phyloP scores from a whole-genome alignment of 2,113 vertebrate species.

The Furnarius figulus region DNA sequence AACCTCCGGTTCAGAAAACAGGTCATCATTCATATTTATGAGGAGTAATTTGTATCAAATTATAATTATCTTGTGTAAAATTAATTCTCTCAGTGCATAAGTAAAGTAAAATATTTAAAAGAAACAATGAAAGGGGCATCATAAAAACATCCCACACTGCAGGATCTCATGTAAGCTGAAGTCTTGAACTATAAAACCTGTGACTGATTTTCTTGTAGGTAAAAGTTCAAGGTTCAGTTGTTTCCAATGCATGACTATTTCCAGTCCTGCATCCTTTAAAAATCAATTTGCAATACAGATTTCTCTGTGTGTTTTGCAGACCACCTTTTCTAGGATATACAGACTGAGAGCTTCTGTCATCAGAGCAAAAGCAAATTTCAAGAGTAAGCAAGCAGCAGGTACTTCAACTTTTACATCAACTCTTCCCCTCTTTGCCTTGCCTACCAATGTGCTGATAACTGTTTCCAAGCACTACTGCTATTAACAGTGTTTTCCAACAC shows the following conservation, averaged over 20 bases:
- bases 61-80: constrained; percentile 53
- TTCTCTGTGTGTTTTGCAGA: not conserved
- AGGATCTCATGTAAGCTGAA: not conserved
- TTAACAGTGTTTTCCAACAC: not conserved
- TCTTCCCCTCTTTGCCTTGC: not conserved
- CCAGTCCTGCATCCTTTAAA: not conserved
- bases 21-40: constrained; percentile 49
- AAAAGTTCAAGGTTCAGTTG: not conserved
- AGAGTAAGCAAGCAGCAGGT: not conserved
- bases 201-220: not conserved
- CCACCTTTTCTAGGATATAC: not conserved
- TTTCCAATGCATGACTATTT: not conserved
- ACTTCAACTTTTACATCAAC: not conserved
- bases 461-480: not conserved
- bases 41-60: constrained; percentile 41
- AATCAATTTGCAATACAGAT: not conserved
- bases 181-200: not conserved
- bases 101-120: constrained; percentile 27
- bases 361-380: not conserved
- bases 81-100: not conserved
- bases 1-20: not conserved
- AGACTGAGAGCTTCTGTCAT: not conserved
- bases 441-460: not conserved
- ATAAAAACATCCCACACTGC: not conserved
- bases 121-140: not conserved